A percentile compares a stretch with the other conserved stretches of the same genome.
Evolutionary conservation across 2,113 vertebrate species (phyloP).

Genomic region (Carassius auratus): DNA sequence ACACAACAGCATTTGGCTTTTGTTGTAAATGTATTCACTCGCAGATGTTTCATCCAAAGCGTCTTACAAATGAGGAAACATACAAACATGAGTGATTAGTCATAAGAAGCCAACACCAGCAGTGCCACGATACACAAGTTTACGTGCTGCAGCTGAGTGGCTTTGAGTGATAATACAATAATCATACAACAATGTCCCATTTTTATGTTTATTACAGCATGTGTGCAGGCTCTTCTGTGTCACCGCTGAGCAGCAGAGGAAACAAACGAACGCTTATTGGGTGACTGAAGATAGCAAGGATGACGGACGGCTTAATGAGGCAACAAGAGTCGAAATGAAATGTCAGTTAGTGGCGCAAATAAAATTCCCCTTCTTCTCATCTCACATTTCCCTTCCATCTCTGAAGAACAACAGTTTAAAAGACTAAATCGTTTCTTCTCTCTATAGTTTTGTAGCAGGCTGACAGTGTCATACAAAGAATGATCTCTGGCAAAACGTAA

Average conservation of each 20-base stretch:
- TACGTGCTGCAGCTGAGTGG: not conserved
- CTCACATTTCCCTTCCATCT: not conserved
- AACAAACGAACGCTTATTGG: conserved; percentile 53
- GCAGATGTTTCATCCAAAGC: not conserved
- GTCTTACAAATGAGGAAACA: conserved; percentile 2
- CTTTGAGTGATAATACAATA: not conserved
- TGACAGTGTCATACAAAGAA: not conserved
- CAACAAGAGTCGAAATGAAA: conserved; percentile 75
- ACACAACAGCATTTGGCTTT: not conserved
- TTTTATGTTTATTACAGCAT: not conserved
- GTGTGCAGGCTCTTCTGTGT: not conserved
- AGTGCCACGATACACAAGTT: not conserved
- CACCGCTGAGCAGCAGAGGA: not conserved
- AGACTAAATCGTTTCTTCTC: not conserved
- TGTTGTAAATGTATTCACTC: conserved; percentile 1
- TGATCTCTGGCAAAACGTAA: not conserved
- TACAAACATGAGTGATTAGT: not conserved
- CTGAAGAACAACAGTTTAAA: not conserved
- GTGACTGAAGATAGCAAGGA: conserved; percentile 69
- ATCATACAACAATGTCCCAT: not conserved
- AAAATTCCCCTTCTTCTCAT: conserved; percentile 49
- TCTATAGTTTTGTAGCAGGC: not conserved
- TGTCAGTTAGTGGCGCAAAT: conserved; percentile 69
- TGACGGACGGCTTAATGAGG: conserved; percentile 73
- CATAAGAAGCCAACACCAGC: not conserved